Conservation (phyloP, 2,888 invertebrate genomes). For the Tipula lateralis region DNA sequence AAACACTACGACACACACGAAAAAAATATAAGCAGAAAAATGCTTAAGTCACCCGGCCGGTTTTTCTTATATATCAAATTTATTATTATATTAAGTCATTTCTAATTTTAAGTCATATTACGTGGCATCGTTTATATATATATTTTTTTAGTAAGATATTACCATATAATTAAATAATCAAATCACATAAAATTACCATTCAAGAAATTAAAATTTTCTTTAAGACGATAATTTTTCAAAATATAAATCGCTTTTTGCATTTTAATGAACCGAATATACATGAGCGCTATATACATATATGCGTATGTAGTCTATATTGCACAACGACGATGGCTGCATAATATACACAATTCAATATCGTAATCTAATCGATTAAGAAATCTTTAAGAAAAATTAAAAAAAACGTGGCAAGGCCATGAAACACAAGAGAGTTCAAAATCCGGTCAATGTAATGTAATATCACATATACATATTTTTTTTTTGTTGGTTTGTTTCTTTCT, state of each 20-base stretch:
- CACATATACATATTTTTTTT: not conserved
- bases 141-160: not conserved
- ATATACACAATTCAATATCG: not conserved
- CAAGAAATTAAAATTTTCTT: conserved; percentile 3
- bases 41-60: conserved; percentile 16
- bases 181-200: not conserved
- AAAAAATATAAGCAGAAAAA: not conserved
- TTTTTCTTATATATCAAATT: not conserved
- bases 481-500: not conserved
- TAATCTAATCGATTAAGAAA: conserved; percentile 16
- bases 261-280: not conserved
- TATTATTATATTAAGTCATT: not conserved
- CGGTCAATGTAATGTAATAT: conserved; percentile 19
- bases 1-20: not conserved
- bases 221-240: not conserved
- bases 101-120: not conserved
- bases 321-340: not conserved
- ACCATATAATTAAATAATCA: conserved; percentile 1
- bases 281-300: no score
- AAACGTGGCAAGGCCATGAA: conserved; percentile 24
- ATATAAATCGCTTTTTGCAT: not conserved
- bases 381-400: not conserved
- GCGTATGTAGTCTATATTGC: not conserved
- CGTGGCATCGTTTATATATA: not conserved
- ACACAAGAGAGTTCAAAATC: not conserved